These are phyloP conservation scores for Pelecanoides urinatrix DNA, from an alignment of 2,113 vertebrate species.

Conservation along the genomic window DNA sequence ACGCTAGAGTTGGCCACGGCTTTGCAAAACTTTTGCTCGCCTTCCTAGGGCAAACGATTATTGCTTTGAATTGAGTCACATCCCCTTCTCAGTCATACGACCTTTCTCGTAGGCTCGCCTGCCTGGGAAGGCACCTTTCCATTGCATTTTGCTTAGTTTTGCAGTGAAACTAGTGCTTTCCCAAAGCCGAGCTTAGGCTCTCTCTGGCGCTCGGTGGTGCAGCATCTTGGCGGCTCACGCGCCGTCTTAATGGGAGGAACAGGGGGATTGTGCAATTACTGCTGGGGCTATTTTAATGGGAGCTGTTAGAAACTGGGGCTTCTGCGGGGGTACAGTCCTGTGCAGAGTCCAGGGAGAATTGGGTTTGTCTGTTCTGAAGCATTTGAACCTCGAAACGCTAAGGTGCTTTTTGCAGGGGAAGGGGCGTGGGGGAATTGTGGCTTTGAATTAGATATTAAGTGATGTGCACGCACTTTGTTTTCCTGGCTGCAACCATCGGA, in stretches of 20 bases:
- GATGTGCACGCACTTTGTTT: neutral
- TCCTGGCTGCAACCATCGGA: neutral
- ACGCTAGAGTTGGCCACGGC: neutral
- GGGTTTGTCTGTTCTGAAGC: neutral
- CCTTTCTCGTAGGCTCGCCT: neutral
- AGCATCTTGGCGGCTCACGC: accelerated
- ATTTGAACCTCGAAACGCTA: neutral
- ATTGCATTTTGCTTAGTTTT: accelerated
- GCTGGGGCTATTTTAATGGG: neutral
- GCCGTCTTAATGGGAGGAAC: accelerated
- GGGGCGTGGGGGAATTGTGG: neutral
- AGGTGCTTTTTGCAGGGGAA: neutral
- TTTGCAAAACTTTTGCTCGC: neutral
- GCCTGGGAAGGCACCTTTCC: neutral
- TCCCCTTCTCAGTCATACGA: accelerated
- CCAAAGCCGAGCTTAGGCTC: neutral
- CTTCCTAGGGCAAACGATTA: accelerated
- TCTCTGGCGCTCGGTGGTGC: accelerated
- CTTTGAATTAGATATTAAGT: neutral
- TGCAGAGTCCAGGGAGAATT: neutral
- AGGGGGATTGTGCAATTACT: neutral
- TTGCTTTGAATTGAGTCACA: accelerated
- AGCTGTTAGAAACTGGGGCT: neutral
- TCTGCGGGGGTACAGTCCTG: neutral
- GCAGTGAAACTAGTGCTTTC: neutral